Evolutionary conservation across 2,113 vertebrate species (phyloP).

Genomic region (Pterocles orientalis): DNA sequence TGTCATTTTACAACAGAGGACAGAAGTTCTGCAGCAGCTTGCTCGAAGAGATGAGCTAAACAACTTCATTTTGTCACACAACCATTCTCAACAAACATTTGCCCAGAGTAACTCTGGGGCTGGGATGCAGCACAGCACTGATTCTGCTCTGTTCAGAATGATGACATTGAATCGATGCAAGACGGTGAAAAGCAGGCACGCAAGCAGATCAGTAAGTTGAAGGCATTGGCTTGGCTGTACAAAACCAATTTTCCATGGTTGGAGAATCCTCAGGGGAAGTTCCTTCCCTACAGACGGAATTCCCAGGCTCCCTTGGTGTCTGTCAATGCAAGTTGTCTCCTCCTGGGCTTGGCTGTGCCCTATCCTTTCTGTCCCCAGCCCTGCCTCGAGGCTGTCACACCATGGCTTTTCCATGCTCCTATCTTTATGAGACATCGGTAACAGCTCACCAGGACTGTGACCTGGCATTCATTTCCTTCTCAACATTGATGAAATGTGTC

Average conservation of each 20-base stretch:
- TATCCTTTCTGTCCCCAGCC: not conserved
- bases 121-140: not conserved
- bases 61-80: not conserved
- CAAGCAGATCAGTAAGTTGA: not conserved
- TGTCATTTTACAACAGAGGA: not conserved
- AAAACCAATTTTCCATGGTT: not conserved
- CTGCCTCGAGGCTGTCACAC: not conserved
- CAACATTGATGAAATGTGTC: not conserved
- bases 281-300: not conserved
- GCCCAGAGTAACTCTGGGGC: not conserved
- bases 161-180: not conserved
- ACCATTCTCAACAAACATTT: not conserved
- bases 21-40: not conserved
- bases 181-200: fast-evolving
- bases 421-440: not conserved
- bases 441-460: not conserved
- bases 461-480: not conserved
- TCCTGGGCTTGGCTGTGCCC: not conserved
- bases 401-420: not conserved
- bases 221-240: not conserved
- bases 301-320: not conserved
- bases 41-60: not conserved
- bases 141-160: not conserved
- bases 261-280: not conserved
- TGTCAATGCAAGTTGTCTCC: not conserved